phyloP scores from a whole-genome alignment of 2,888 invertebrate species.

The Ellobium chinense region DNA sequence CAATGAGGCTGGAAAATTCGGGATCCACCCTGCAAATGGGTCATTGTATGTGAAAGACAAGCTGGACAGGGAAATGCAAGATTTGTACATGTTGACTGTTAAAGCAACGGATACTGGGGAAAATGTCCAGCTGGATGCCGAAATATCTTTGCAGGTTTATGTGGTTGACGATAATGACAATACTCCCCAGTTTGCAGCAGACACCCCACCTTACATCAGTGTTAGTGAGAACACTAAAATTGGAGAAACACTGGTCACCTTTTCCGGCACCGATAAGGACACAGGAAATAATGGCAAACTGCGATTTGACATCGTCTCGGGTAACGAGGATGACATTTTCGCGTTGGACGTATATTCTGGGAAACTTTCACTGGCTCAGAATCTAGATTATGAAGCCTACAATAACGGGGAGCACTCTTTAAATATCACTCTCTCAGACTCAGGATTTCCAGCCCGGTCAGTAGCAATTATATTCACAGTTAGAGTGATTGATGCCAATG shows the following conservation, averaged over 20 bases:
- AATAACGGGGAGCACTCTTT: slow-evolving; percentile 87
- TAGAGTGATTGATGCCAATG: slow-evolving; percentile 93
- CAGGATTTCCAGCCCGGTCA: slow-evolving; percentile 83
- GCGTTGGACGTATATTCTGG: slow-evolving; percentile 88
- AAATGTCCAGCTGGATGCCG: slow-evolving; percentile 61
- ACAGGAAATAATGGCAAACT: slow-evolving; percentile 93
- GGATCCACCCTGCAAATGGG: slow-evolving; percentile 92
- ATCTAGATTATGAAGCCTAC: slow-evolving; percentile 92
- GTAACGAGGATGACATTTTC: slow-evolving; percentile 83
- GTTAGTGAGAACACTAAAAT: slow-evolving; percentile 65
- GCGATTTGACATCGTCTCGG: slow-evolving; percentile 91
- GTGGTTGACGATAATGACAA: slow-evolving; percentile 97
- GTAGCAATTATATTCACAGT: slow-evolving; percentile 87
- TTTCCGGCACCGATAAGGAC: slow-evolving; percentile 81
- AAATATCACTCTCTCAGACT: slow-evolving; percentile 89
- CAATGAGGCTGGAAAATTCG: slow-evolving; percentile 82
- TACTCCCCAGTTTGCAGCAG: slow-evolving; percentile 85
- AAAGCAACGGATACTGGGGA: slow-evolving; percentile 80
- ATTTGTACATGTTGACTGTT: slow-evolving; percentile 69
- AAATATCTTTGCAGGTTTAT: slow-evolving; percentile 85
- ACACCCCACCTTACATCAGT: slow-evolving; percentile 55
- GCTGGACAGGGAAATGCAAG: slow-evolving; percentile 85
- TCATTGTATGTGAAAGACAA: slow-evolving; percentile 90
- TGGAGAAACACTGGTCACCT: slow-evolving; percentile 66
- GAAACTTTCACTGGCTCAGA: slow-evolving; percentile 93